These are phyloP conservation scores for Noctuana brunneofusca DNA, from an alignment of 2,888 invertebrate species.

Conservation along the genomic window DNA sequence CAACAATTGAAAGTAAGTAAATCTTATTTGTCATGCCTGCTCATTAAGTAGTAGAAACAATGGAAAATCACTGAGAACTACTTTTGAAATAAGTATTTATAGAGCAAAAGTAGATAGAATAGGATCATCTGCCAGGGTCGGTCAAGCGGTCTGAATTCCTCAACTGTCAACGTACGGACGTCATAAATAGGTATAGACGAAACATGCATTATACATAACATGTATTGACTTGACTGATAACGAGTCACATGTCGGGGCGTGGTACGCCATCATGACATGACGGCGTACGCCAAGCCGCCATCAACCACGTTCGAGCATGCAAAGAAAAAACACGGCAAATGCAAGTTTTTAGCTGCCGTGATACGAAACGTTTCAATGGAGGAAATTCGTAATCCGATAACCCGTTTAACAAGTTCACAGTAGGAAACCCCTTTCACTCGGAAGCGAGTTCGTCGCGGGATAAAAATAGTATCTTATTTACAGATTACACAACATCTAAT, in stretches of 20 bases:
- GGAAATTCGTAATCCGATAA: slow-evolving; percentile 44
- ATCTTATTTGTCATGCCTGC: not conserved
- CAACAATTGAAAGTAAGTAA: not conserved
- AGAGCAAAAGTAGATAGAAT: slow-evolving; percentile 39
- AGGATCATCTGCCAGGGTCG: slow-evolving; percentile 53
- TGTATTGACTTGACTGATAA: slow-evolving; percentile 38
- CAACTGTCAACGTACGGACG: slow-evolving; percentile 28
- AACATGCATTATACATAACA: slow-evolving; percentile 39
- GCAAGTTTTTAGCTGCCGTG: slow-evolving; percentile 27
- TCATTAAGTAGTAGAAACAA: not conserved
- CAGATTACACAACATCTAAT: slow-evolving; percentile 69
- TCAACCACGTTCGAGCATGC: not conserved
- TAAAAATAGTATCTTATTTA: slow-evolving; percentile 70
- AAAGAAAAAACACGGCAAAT: slow-evolving; percentile 11
- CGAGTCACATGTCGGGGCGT: slow-evolving; percentile 34
- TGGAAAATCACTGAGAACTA: no score
- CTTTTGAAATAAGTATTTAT: not conserved
- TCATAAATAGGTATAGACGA: slow-evolving; percentile 36
- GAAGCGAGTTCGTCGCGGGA: slow-evolving; percentile 54
- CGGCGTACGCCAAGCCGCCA: slow-evolving; percentile 15
- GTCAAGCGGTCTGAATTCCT: slow-evolving; percentile 37
- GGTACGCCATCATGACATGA: slow-evolving; percentile 10
- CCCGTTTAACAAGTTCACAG: slow-evolving; percentile 58
- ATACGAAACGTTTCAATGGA: slow-evolving; percentile 38
- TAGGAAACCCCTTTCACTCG: slow-evolving; percentile 75